Percentiles rank a stretch among this genome's conserved stretches.
phyloP scores from a whole-genome alignment of 1,140 invertebrate genomes.

The Amphibalanus amphitrite region DNA sequence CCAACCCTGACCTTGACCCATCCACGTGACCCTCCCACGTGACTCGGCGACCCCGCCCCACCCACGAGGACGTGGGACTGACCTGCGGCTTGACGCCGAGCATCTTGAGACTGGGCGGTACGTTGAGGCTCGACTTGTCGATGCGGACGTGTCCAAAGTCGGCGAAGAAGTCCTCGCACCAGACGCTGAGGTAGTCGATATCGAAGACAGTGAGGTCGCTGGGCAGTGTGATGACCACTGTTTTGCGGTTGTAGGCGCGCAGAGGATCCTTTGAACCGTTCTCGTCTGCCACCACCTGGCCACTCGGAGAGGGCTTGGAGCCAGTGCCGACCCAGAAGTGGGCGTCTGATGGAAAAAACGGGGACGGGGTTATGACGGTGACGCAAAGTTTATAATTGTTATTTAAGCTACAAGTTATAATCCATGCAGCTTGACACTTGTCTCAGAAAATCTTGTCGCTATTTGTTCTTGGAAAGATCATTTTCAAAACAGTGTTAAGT shows the following conservation, averaged over 20 bases:
- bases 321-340: constrained; percentile 21
- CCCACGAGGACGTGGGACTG: constrained; percentile 24
- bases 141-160: constrained; percentile 74
- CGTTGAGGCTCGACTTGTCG: constrained; percentile 45
- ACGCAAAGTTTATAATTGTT: too few relatives aligned
- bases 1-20: too few relatives aligned
- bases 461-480: too few relatives aligned
- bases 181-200: constrained; percentile 54
- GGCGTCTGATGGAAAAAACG: constrained; percentile 13
- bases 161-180: constrained; percentile 71
- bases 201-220: constrained; percentile 24
- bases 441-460: too few relatives aligned
- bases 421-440: too few relatives aligned
- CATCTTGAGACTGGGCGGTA: constrained; percentile 81
- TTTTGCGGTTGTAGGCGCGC: constrained; percentile 21
- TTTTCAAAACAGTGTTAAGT: too few relatives aligned
- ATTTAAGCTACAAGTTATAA: too few relatives aligned
- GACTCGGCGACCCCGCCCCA: too few relatives aligned
- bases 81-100: constrained; percentile 82
- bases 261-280: constrained; percentile 23
- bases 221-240: constrained; percentile 24
- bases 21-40: too few relatives aligned
- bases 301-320: constrained; percentile 14
- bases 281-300: constrained; percentile 22
- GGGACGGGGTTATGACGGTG: too few relatives aligned